A percentile compares a stretch with the other conserved stretches of the same genome.
Conservation (phyloP, 92 coral and sea anemone species). For the Epizoanthus rinbou region DNA sequence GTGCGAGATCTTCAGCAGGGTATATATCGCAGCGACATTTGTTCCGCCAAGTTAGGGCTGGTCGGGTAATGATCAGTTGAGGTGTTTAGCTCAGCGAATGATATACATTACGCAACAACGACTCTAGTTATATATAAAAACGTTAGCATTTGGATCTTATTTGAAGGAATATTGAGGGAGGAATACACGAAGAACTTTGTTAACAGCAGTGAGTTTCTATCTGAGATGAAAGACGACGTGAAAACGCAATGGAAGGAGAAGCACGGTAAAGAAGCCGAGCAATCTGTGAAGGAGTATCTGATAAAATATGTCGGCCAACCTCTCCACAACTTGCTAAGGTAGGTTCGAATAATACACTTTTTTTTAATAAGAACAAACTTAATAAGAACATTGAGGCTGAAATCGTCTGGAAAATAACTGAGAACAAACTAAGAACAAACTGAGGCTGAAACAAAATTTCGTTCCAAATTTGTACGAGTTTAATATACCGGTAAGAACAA, state of each 20-base stretch:
- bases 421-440: too few species aligned
- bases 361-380: too few species aligned
- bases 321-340: constrained; percentile 67
- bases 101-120: neutral
- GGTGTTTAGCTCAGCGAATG: neutral
- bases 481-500: too few species aligned
- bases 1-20: too few species aligned
- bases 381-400: too few species aligned
- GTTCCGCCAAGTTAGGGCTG: too few species aligned
- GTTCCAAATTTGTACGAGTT: too few species aligned
- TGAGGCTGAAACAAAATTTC: too few species aligned
- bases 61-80: too few species aligned
- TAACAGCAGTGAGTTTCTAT: constrained; percentile 40
- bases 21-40: too few species aligned
- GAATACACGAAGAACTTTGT: constrained; percentile 48
- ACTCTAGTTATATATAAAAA: neutral
- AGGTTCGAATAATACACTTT: neutral
- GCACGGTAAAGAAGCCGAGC: constrained; percentile 45
- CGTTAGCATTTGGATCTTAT: neutral
- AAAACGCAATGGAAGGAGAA: constrained; percentile 54
- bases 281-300: constrained; percentile 58
- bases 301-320: constrained; percentile 83
- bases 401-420: too few species aligned
- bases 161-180: constrained; percentile 72
- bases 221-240: constrained; percentile 42